A percentile compares a stretch with the other conserved stretches of the same genome.
Conservation (phyloP, 2,888 invertebrate species). For the Patella depressa region DNA sequence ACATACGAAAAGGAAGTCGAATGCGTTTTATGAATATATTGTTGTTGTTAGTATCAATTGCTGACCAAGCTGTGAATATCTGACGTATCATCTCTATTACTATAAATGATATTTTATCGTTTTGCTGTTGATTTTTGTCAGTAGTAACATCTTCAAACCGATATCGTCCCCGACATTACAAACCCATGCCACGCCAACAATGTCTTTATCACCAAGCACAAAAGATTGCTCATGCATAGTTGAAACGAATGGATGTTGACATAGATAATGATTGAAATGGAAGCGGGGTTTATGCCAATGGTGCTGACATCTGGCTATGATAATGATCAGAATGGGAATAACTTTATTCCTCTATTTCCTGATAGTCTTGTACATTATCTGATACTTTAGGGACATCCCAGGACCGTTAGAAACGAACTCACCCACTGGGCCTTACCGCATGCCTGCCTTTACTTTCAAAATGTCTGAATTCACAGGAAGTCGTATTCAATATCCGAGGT, state of each 20-base stretch:
- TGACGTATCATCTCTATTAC: not conserved
- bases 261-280: not conserved
- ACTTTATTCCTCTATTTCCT: not conserved
- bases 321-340: not conserved
- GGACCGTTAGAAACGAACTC: conserved; percentile 6
- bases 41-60: not conserved
- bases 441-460: conserved; percentile 5
- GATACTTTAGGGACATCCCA: conserved; percentile 10
- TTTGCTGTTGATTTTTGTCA: not conserved
- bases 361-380: not conserved
- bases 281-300: not conserved
- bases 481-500: not conserved
- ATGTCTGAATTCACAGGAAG: conserved; percentile 9
- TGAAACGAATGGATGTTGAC: conserved; percentile 9
- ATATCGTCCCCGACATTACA: not conserved
- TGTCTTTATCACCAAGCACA: not conserved
- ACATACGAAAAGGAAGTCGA: no score
- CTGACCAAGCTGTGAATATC: not conserved
- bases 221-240: not conserved
- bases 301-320: not conserved
- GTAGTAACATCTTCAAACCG: not conserved
- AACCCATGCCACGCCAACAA: not conserved
- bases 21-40: no score
- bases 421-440: not conserved
- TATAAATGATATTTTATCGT: conserved; percentile 9